Conservation (phyloP, 2,113 vertebrate species). For the Antennarius striatus region DNA sequence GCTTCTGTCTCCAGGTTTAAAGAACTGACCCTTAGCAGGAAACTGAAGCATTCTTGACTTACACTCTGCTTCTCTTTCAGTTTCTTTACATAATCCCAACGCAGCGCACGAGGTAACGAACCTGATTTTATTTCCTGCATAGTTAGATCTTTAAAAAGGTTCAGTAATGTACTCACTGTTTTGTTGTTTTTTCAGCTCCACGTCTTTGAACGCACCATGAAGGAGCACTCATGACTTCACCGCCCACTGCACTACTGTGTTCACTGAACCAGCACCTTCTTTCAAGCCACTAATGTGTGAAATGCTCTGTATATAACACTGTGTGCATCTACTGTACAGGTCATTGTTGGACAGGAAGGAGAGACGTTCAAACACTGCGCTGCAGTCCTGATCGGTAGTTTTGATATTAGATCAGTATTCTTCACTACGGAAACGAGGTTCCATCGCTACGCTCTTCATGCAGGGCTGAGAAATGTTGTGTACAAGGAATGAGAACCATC, state of each 20-base stretch:
- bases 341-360: constrained; percentile 25
- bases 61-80: constrained; percentile 37
- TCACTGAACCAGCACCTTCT: constrained; percentile 62
- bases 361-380: background rate
- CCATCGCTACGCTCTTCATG: background rate
- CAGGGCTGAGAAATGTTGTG: constrained; percentile 15
- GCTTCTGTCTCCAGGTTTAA: too few relatives aligned
- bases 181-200: constrained; percentile 19
- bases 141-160: too few relatives aligned
- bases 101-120: background rate
- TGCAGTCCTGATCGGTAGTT: constrained; percentile 60
- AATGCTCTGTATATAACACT: constrained; percentile 57
- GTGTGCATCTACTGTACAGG: constrained; percentile 43
- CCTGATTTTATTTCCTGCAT: background rate
- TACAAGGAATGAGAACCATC: background rate
- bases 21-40: too few relatives aligned
- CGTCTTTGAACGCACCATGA: constrained; percentile 16
- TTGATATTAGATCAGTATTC: constrained; percentile 71
- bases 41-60: too few relatives aligned
- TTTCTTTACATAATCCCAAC: constrained; percentile 76
- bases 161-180: too few relatives aligned
- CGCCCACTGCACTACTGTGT: constrained; percentile 33
- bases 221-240: constrained; percentile 14
- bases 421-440: constrained; percentile 43
- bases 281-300: constrained; percentile 60